Evolutionary conservation across 2,888 invertebrate species (phyloP), one percentile per base, ranked within the genome.

Genomic region (Trichopria drosophilae): DNA sequence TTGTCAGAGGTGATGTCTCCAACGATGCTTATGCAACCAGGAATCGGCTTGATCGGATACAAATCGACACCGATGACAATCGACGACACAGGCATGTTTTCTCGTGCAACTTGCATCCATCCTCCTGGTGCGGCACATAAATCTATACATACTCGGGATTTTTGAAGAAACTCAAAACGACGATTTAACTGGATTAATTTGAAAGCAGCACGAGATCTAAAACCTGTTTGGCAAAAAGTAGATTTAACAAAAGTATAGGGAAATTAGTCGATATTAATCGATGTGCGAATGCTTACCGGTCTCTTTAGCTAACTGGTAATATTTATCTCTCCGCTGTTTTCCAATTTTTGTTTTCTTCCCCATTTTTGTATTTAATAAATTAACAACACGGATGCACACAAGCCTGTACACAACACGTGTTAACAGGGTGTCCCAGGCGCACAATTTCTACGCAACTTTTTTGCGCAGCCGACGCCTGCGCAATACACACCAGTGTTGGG

Each of bases 81-180:
- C 70, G 94, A 94, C 4, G 96, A 95, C 0, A 96, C 83, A 0
- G 99, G 98, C 93, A 98, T 97, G 73, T 95, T 93, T 75, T 99
- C 90, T 66, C 90, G 88, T 37, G 97, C 98, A 44, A 99, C 98
- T 78, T 93, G 99, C 88, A 98, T 92, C 98, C 99, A 98, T 63
- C 97, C 97, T 69, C 98, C 98, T 1, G 99, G 99, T 1, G 99
- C 99, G 10, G 99, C 99, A 78, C 99, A 99, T 55, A 99, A 79
- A 82, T 99, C 99, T 67, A 99, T 85, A 63, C 95, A 90, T 81
- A 99, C 96, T 80, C 93, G 84, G 1, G 97, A 92, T 70, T 88
- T 90, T 81, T 98, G 93, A 5, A 99, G 79, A 76, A 99, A 99
- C 44, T 93, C 93, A 78, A 93, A 99, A 75, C 96, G 96, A 57